Evolutionary conservation across 2,113 vertebrate species (phyloP).

Genomic region (Aramus guarauna): DNA sequence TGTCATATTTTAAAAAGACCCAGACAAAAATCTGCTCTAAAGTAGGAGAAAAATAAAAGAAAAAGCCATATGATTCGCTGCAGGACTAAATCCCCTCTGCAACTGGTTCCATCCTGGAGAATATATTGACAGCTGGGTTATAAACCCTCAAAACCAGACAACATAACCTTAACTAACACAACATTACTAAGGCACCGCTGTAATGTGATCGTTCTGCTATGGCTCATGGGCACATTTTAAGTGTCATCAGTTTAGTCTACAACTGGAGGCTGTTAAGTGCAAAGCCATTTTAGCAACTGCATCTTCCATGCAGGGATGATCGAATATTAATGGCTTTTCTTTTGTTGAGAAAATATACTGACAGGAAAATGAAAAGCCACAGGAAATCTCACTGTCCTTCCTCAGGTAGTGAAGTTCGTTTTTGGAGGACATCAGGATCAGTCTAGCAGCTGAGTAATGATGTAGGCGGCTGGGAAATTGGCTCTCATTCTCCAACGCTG

Average conservation of each 20-base stretch:
- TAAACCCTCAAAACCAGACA: conserved; percentile 36
- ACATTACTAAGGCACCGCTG: neutral
- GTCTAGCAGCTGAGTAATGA: neutral
- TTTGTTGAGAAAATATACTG: neutral
- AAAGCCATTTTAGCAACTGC: conserved; percentile 12
- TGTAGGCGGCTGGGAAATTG: neutral
- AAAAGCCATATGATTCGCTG: neutral
- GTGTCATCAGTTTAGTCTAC: conserved; percentile 46
- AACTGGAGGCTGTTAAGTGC: conserved; percentile 25
- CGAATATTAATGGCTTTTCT: neutral
- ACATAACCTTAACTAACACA: conserved; percentile 40
- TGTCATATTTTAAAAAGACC: neutral
- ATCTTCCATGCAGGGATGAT: neutral
- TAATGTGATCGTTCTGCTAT: conserved; percentile 35
- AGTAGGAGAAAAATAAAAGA: neutral
- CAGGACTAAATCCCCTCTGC: neutral
- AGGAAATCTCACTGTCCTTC: neutral
- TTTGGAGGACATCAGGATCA: neutral
- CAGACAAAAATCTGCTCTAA: neutral
- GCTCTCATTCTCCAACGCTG: neutral
- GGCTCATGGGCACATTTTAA: conserved; percentile 40
- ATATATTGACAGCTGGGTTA: conserved; percentile 26
- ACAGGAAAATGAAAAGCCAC: neutral
- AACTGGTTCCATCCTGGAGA: neutral
- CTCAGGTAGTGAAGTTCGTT: neutral